phyloP scores from a whole-genome alignment of 2,888 invertebrate species.

The Metacarcinus magister region DNA sequence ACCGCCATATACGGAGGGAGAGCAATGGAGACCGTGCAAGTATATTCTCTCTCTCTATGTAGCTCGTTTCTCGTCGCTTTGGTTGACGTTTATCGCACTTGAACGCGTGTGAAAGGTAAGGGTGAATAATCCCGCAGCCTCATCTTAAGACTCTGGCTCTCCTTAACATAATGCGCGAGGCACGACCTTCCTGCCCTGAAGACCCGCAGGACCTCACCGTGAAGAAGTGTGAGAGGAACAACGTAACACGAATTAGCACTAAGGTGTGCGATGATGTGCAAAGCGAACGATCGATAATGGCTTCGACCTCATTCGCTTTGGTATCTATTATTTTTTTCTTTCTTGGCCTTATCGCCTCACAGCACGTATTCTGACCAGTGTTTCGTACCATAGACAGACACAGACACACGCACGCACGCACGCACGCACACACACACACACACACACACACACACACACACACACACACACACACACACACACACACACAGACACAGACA shows the following conservation, averaged over 20 bases:
- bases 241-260: not conserved
- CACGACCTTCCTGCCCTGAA: not conserved
- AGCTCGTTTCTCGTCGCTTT: not conserved
- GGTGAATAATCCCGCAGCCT: not conserved
- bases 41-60: not conserved
- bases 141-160: not conserved
- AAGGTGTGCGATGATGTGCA: not conserved
- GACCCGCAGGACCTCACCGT: not conserved
- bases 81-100: not conserved
- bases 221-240: conserved; percentile 18
- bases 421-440: not conserved
- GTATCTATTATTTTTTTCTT: not conserved
- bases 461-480: not conserved
- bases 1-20: not conserved
- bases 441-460: not conserved
- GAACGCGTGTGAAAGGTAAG: conserved; percentile 10
- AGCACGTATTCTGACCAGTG: not conserved
- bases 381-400: not conserved
- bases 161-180: not conserved
- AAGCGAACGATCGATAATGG: not conserved
- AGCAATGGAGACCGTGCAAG: not conserved
- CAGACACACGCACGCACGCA: not conserved
- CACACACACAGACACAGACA: not conserved
- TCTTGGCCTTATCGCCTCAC: not conserved
- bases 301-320: not conserved